Evolutionary conservation across 2,797 vertebrate genomes (phyloP).

Genomic region (Gymnocypris eckloni): DNA sequence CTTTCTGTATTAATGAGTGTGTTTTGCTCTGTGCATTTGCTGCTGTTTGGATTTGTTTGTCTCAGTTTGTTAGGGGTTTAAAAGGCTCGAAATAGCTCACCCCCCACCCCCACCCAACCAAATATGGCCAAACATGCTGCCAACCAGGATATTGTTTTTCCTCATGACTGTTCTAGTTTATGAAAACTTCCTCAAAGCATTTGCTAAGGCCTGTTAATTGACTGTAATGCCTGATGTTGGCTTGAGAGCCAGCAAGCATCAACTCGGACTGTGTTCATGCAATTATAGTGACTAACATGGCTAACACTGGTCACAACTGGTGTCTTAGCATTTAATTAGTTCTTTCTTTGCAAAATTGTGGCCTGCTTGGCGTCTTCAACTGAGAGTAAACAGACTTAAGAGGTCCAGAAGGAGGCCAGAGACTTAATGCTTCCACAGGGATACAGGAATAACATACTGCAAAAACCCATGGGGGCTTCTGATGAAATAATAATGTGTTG

Average conservation of each 20-base stretch:
- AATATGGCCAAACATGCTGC: conserved; percentile 39
- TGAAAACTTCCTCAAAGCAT: conserved; percentile 30
- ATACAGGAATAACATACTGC: neutral
- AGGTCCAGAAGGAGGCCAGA: conserved; percentile 59
- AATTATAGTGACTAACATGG: conserved; percentile 76
- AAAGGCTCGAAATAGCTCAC: conserved; percentile 40
- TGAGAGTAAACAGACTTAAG: conserved; percentile 50
- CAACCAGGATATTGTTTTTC: conserved; percentile 57
- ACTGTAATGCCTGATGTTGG: conserved; percentile 80
- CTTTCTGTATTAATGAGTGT: conserved; percentile 59
- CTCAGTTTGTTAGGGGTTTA: conserved; percentile 52
- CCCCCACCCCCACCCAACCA: neutral
- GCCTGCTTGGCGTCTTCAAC: conserved; percentile 35
- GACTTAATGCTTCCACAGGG: conserved; percentile 33
- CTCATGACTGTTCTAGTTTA: conserved; percentile 71
- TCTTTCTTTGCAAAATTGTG: conserved; percentile 58
- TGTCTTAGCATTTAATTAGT: conserved; percentile 56
- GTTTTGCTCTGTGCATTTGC: conserved; percentile 58
- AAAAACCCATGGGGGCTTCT: conserved; percentile 60
- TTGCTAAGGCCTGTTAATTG: conserved; percentile 74
- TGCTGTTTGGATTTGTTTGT: conserved; percentile 47
- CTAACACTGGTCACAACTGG: conserved; percentile 69
- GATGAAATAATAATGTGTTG: conserved; percentile 81
- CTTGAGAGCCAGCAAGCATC: conserved; percentile 74
- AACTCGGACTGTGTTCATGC: conserved; percentile 77